Evolutionary conservation across 1,140 invertebrate species (phyloP), one percentile per base, ranked within the genome.

Genomic region (Brachionus asplanchnoidis): DNA sequence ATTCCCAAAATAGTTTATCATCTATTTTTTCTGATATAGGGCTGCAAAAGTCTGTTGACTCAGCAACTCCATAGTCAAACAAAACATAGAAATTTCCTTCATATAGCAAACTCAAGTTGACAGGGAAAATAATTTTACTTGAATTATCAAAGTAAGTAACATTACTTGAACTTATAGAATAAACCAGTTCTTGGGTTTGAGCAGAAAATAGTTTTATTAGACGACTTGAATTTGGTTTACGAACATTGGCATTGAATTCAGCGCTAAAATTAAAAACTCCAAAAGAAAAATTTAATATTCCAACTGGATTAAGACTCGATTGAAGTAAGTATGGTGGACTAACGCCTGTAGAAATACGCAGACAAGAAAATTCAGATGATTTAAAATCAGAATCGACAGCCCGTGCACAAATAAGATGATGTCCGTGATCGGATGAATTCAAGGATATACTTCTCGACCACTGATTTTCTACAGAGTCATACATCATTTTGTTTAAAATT

Each of bases 11-110:
- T 23, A 26, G 2, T 3, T 4, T n/a, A 23, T 68, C 40, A n/a
- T 20, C 2, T 42, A 82, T 65, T 46, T 40, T 36, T 26, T 82
- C 53, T 20, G 79, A 82, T 23, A 82, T 60, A 6, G 79, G 79
- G 6, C 32, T 82, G 14, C 79, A 82, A 12, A 65, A 65, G 1
- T 44, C 79, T 6, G 17, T 26, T 40, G 32, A 60, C n/a, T 65
- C 32, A 44, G 79, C 79, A 20, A 82, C 53, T 9, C 79, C 79
- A 26, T 82, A 82, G 26, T 82, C 79, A 46, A 82, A 82, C 20
- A 65, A 26, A 28, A 82, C 60, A 36, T 65, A 82, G 28, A 65
- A 82, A 23, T 82, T 20, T 11, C 79, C 79, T 17, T n/a, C 12
- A 11, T 26, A 26, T 32, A 82, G 53, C 42, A 20, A 8, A 6